phyloP scores from a whole-genome alignment of 2,888 invertebrate genomes.

The Prenolepis imparis region DNA sequence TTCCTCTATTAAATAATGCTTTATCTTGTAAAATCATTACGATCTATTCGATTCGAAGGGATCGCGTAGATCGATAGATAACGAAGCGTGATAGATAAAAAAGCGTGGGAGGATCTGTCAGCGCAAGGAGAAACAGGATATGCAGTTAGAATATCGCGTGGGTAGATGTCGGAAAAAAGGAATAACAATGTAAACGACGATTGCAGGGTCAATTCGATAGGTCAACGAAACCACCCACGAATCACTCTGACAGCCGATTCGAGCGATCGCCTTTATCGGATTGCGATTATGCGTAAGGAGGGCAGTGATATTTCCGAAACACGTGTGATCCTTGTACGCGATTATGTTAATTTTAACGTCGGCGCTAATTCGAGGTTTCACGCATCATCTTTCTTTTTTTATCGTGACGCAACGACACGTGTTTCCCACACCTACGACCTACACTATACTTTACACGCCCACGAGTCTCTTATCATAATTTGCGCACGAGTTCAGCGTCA shows the following conservation, averaged over 20 bases:
- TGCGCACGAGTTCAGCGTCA: background rate
- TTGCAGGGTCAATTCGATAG: slow-evolving; percentile 59
- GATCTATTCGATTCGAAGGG: background rate
- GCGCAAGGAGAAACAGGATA: background rate
- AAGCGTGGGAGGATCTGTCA: slow-evolving; percentile 1
- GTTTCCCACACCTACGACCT: slow-evolving; percentile 41
- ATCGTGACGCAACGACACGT: slow-evolving; percentile 10
- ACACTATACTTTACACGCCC: slow-evolving; percentile 3
- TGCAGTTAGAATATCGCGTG: slow-evolving; percentile 6
- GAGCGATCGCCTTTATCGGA: slow-evolving; percentile 34
- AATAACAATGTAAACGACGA: slow-evolving; percentile 27
- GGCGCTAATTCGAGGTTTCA: slow-evolving; percentile 49
- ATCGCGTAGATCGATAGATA: background rate
- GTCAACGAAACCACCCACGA: slow-evolving; percentile 54
- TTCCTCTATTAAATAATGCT: background rate
- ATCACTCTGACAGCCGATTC: slow-evolving; percentile 58
- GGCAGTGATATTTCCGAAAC: slow-evolving; percentile 11
- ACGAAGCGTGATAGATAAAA: background rate
- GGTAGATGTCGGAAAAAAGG: slow-evolving; percentile 21
- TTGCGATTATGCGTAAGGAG: background rate
- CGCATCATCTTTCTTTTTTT: slow-evolving; percentile 32
- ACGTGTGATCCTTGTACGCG: background rate
- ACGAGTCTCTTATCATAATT: background rate
- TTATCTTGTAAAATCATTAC: background rate
- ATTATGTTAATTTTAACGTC: slow-evolving; percentile 20